A percentile compares a stretch with the other conserved stretches of the same genome.
These are phyloP conservation scores for Apis mellifera DNA, from an alignment of 1,140 invertebrate species.

Conservation along the genomic window DNA sequence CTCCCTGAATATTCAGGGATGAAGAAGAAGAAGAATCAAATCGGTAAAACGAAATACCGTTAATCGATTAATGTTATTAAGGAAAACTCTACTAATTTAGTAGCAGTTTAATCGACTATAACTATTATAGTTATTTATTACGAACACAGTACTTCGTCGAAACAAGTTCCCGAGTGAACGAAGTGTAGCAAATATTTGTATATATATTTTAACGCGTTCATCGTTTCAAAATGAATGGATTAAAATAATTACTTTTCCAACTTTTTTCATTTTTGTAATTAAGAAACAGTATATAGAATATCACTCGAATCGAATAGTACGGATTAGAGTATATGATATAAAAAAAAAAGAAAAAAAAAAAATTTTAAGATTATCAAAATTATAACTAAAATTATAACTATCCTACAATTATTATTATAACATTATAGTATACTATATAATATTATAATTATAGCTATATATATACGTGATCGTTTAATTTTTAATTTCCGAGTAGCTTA, in stretches of 20 bases:
- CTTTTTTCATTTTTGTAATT: no score
- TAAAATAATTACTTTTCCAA: not conserved
- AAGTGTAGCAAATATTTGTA: no score
- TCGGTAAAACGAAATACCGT: not conserved
- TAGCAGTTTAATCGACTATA: not conserved
- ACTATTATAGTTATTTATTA: not conserved
- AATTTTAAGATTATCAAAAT: not conserved
- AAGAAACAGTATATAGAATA: no score
- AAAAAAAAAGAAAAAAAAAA: no score
- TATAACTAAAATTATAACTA: not conserved
- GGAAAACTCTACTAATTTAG: constrained; percentile 22
- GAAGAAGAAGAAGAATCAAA: not conserved
- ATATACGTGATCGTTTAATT: no score
- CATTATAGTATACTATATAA: not conserved
- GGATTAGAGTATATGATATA: no score
- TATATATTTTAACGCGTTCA: not conserved
- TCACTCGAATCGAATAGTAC: no score
- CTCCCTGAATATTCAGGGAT: not conserved
- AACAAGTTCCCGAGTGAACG: not conserved
- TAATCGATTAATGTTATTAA: not conserved
- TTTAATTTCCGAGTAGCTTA: not conserved
- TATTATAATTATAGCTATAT: not conserved
- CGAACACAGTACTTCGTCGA: not conserved
- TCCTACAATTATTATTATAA: constrained; percentile 2
- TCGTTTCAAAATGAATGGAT: accelerated